Evolutionary conservation across 1,140 invertebrate species (phyloP), one percentile per base, ranked within the genome.

Genomic region (Pemphigus obesinymphae): DNA sequence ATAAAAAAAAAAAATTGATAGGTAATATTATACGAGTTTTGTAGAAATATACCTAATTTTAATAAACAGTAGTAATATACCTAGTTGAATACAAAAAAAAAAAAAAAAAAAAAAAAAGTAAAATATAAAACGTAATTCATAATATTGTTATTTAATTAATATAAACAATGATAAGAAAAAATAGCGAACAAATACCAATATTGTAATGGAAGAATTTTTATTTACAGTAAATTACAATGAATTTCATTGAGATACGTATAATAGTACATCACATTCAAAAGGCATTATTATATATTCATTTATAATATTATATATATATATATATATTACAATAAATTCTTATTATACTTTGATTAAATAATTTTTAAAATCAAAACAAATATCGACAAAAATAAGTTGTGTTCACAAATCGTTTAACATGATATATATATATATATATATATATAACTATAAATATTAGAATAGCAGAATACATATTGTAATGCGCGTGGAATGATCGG

Each of bases 171-270:
- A n/a, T n/a, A n/a, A n/a, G n/a, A n/a, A n/a, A n/a, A n/a, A n/a
- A n/a, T n/a, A n/a, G n/a, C n/a, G n/a, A n/a, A n/a, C n/a, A 45
- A 45, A 45, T 29, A 70, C n/a, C 17, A 70, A 29, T 45, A 11
- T 40, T 26, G 5, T 45, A 70, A 70, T 45, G 37, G 40, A 45
- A 70, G 23, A 45, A 45, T 17, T 23, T 70, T 70, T 70, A 70
- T 70, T 70, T 70, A 70, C 66, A 70, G 26, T 70, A 70, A 70
- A 70, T 40, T 70, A 70, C 34, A 43, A 26, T 26, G 40, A 17
- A 45, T 45, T 26, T 29, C 13, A 29, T 70, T 45, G 40, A 45
- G 37, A 66, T n/a, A n/a, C n/a, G n/a, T 29, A 70, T 26, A 45
- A 17, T 26, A 23, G 23, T 45, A 70, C 68, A 70, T 45, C 68